A percentile compares a stretch with the other conserved stretches of the same genome.
Conservation (phyloP, 2,113 vertebrate species). For the Dermatemys mawii region DNA sequence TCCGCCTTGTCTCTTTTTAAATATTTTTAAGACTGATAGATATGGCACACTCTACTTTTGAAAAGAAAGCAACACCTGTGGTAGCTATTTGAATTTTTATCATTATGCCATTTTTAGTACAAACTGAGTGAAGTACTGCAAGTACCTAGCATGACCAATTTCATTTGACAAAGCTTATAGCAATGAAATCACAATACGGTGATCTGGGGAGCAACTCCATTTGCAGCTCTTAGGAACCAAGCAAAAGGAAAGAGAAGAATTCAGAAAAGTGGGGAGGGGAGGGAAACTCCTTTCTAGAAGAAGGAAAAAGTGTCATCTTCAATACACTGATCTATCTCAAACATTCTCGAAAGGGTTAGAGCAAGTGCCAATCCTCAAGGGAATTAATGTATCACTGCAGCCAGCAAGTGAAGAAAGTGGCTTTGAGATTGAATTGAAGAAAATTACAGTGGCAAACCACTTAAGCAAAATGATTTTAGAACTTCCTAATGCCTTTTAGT, state of each 20-base stretch:
- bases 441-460: conserved; percentile 40
- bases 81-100: neutral
- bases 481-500: conserved; percentile 18
- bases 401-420: neutral
- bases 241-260: neutral
- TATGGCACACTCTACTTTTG: neutral
- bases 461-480: conserved; percentile 3
- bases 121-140: neutral
- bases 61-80: neutral
- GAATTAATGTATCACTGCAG: neutral
- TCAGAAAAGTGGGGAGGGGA: neutral
- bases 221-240: conserved; percentile 15
- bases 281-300: neutral
- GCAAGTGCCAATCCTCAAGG: neutral
- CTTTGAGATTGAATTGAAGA: conserved; percentile 35
- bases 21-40: conserved; percentile 38
- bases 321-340: conserved; percentile 14
- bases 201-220: neutral
- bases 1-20: neutral
- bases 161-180: conserved; percentile 40
- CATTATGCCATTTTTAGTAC: neutral
- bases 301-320: conserved; percentile 6
- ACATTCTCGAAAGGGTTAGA: neutral
- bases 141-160: neutral
- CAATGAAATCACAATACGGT: neutral